Percentiles rank a stretch among this genome's conserved stretches.
phyloP scores from a whole-genome alignment of 2,888 invertebrate species.

The Lasioglossum calceatum region DNA sequence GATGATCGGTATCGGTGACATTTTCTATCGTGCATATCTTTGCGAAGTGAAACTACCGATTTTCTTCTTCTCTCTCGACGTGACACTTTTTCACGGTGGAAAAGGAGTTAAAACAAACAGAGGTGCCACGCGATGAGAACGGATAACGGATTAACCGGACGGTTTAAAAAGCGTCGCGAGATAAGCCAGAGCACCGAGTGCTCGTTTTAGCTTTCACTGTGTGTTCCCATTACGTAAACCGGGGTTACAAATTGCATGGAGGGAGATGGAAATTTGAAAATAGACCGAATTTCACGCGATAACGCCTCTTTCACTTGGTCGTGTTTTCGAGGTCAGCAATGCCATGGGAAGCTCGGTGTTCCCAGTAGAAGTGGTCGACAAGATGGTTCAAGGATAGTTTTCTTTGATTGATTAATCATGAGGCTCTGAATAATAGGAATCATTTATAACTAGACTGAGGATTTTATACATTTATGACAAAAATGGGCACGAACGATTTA shows the following conservation, averaged over 20 bases:
- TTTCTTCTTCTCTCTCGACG: not conserved
- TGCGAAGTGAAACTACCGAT: not conserved
- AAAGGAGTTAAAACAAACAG: not conserved
- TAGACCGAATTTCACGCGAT: conserved; percentile 7
- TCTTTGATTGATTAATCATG: not conserved
- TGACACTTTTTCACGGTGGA: not conserved
- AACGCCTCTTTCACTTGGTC: not conserved
- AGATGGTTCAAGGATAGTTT: too few relatives aligned
- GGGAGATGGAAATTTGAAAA: conserved; percentile 26
- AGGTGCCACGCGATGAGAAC: not conserved
- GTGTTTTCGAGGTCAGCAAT: conserved; percentile 9
- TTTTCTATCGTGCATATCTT: not conserved
- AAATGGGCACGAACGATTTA: too few relatives aligned
- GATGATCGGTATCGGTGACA: conserved; percentile 3
- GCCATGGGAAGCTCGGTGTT: not conserved
- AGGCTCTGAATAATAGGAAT: not conserved
- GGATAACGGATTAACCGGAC: conserved; percentile 26
- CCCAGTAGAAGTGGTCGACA: not conserved
- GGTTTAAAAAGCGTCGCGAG: conserved; percentile 14
- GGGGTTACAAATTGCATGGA: not conserved
- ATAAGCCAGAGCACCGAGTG: conserved; percentile 23
- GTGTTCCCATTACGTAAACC: conserved; percentile 39
- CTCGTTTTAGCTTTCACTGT: conserved; percentile 52
- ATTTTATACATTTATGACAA: too few relatives aligned
- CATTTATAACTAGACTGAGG: not conserved